Conservation (phyloP, 1,140 invertebrate genomes). For the Scylla paramamosain region DNA sequence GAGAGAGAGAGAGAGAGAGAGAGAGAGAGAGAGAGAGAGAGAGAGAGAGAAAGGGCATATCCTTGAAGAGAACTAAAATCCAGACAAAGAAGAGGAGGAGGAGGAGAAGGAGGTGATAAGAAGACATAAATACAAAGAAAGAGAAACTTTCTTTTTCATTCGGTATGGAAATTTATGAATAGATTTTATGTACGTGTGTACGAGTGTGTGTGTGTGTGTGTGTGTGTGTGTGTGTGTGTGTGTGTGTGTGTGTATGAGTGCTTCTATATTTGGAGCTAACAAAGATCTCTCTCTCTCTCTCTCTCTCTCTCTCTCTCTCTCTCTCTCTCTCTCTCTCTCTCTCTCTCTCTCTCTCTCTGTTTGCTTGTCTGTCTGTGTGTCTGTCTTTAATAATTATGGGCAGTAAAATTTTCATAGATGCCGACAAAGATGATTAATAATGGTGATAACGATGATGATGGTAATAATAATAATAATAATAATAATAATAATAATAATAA, state of each 20-base stretch:
- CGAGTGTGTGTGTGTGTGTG: background rate
- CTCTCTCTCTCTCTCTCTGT: no score
- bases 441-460: background rate
- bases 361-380: no score
- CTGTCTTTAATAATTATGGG: no score
- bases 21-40: background rate
- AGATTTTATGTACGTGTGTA: background rate
- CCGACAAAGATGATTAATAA: background rate
- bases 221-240: conserved; percentile 20
- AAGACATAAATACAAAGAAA: background rate
- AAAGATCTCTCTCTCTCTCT: background rate
- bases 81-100: conserved; percentile 11
- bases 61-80: background rate
- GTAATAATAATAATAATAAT: background rate
- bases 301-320: no score
- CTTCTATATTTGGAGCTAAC: background rate
- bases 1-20: background rate
- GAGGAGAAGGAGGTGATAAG: background rate
- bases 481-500: no score
- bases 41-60: background rate
- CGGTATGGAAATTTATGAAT: background rate
- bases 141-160: background rate
- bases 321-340: no score
- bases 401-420: background rate
- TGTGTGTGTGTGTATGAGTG: background rate